Conservation (phyloP, 2,113 vertebrate genomes). For the Cyprinus carpio region DNA sequence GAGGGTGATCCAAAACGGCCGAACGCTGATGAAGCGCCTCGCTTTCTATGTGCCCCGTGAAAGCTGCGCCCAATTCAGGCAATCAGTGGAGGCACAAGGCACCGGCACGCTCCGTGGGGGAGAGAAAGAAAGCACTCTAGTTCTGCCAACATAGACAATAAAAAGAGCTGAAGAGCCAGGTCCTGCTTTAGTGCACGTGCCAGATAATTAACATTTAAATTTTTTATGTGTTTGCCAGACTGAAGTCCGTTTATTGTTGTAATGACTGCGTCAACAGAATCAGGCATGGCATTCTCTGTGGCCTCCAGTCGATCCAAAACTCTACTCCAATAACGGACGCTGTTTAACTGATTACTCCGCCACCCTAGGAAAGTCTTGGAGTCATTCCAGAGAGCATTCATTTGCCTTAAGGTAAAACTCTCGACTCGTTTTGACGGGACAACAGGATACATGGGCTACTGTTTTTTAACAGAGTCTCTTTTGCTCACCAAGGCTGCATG, state of each 20-base stretch:
- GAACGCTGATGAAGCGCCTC: conserved; percentile 69
- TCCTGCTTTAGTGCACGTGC: conserved; percentile 52
- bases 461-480: background rate
- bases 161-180: conserved; percentile 97
- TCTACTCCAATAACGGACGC: conserved; percentile 89
- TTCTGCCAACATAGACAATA: conserved; percentile 95
- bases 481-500: background rate
- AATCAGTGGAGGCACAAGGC: conserved; percentile 89
- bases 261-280: conserved; percentile 77
- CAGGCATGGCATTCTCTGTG: conserved; percentile 98
- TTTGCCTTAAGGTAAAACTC: conserved; percentile 87
- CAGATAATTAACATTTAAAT: too few relatives aligned
- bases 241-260: background rate
- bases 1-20: conserved; percentile 83
- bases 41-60: conserved; percentile 55
- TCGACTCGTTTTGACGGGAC: background rate
- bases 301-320: conserved; percentile 98
- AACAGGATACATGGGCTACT: background rate
- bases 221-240: background rate
- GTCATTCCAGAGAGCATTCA: conserved; percentile 93
- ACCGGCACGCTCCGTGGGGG: conserved; percentile 90
- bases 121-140: conserved; percentile 93
- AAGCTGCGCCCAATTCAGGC: conserved; percentile 75
- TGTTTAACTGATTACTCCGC: conserved; percentile 87
- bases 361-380: conserved; percentile 89